These are phyloP conservation scores for Pelodiscus sinensis DNA, from an alignment of 2,113 vertebrate genomes.

Conservation along the genomic window DNA sequence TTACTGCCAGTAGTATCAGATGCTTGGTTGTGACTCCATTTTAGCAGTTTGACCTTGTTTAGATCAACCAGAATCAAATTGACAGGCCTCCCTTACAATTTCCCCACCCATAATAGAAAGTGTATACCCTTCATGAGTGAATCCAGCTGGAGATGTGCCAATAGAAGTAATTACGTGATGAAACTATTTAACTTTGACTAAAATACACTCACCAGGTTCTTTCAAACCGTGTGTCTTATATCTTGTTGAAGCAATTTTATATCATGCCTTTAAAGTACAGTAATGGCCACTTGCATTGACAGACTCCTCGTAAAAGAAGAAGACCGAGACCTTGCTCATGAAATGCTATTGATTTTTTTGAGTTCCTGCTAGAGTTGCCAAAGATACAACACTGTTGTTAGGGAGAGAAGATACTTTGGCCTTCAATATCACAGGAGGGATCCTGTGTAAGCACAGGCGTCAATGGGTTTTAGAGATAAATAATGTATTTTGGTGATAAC, in stretches of 20 bases:
- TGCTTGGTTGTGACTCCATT: constrained; percentile 67
- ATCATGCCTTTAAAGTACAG: constrained; percentile 87
- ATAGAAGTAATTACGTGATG: constrained; percentile 85
- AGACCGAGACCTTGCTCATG: constrained; percentile 83
- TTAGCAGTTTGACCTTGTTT: constrained; percentile 78
- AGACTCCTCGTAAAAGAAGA: constrained; percentile 86
- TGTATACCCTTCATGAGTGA: constrained; percentile 55
- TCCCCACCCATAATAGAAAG: constrained; percentile 65
- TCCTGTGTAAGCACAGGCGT: constrained; percentile 80
- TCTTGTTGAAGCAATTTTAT: constrained; percentile 87
- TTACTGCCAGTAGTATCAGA: constrained; percentile 60
- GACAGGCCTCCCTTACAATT: constrained; percentile 61
- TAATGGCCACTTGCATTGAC: constrained; percentile 89
- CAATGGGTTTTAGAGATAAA: constrained; percentile 77
- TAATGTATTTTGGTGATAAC: constrained; percentile 83
- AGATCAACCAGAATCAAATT: constrained; percentile 61
- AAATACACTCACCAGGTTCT: constrained; percentile 88
- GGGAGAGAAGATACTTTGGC: constrained; percentile 79
- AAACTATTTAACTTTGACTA: constrained; percentile 88
- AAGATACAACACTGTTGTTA: constrained; percentile 84
- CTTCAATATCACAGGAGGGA: constrained; percentile 85
- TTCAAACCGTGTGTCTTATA: constrained; percentile 85
- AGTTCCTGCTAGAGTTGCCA: constrained; percentile 83
- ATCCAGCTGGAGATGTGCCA: constrained; percentile 83
- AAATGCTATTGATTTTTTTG: constrained; percentile 86